Evolutionary conservation across 2,113 vertebrate genomes (phyloP).

Genomic region (Pituophis catenifer): DNA sequence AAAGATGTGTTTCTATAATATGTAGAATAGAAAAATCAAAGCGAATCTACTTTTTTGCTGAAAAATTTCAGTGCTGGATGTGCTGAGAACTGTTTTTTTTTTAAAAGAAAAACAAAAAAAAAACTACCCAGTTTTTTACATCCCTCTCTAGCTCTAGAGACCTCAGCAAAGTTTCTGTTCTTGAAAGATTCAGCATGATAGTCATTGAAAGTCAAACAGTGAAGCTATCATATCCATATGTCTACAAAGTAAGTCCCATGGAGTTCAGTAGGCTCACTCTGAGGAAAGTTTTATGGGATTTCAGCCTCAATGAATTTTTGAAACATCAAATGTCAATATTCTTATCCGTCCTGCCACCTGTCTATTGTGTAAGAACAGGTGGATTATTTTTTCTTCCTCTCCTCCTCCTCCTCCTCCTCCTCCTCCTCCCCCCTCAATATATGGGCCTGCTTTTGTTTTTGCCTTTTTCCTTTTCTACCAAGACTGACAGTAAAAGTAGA

Average conservation of each 20-base stretch:
- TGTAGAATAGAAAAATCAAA: not conserved
- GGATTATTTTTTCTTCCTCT: not conserved
- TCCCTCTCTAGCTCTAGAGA: not conserved
- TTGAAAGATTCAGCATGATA: not conserved
- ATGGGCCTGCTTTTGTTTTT: not conserved
- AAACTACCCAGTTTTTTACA: too few species aligned
- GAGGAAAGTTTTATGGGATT: not conserved
- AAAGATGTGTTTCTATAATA: not conserved
- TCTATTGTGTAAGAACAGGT: not conserved
- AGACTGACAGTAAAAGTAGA: not conserved
- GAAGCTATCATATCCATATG: not conserved
- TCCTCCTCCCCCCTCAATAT: not conserved
- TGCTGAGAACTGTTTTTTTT: not conserved
- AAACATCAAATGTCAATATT: not conserved
- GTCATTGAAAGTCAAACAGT: too few species aligned
- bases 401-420: too few species aligned
- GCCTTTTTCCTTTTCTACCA: not conserved
- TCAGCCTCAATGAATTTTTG: not conserved
- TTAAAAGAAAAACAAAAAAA: not conserved
- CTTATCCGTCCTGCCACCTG: not conserved
- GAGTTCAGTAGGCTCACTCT: not conserved
- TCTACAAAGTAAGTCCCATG: not conserved
- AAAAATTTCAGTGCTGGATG: not conserved
- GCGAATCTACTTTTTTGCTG: not conserved
- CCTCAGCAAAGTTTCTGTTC: not conserved